These are phyloP conservation scores for Pelochelys cantorii DNA, from an alignment of 2,797 vertebrate genomes.

Conservation along the genomic window DNA sequence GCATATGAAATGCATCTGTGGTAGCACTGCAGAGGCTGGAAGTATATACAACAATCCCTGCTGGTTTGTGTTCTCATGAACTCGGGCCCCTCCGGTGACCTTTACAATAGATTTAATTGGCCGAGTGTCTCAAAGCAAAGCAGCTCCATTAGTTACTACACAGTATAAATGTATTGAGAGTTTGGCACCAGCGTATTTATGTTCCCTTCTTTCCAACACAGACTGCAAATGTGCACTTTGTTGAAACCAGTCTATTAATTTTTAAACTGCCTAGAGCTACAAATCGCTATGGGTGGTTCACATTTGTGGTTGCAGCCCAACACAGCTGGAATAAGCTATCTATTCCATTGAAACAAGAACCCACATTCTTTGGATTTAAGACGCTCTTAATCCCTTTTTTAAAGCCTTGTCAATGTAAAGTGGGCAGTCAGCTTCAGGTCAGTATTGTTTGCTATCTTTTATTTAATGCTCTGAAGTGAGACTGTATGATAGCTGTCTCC, in stretches of 20 bases:
- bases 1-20: too few relatives aligned
- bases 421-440: not conserved
- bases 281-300: constrained; percentile 36
- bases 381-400: constrained; percentile 37
- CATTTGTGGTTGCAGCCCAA: constrained; percentile 20
- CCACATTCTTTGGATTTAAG: constrained; percentile 26
- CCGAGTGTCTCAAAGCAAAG: not conserved
- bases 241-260: constrained; percentile 59
- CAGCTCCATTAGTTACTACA: not conserved
- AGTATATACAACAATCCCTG: rapidly evolving
- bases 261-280: constrained; percentile 50
- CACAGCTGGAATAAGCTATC: constrained; percentile 53
- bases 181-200: constrained; percentile 28
- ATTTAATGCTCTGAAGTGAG: not conserved
- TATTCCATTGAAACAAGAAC: constrained; percentile 45
- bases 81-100: not conserved
- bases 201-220: constrained; percentile 41
- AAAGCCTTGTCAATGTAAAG: constrained; percentile 23
- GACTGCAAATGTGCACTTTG: constrained; percentile 42
- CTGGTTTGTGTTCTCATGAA: not conserved
- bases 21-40: not conserved
- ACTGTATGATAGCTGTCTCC: not conserved
- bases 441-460: not conserved
- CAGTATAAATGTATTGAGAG: constrained; percentile 28
- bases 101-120: constrained; percentile 3